Evolutionary conservation across 2,888 invertebrate genomes (phyloP), one percentile per base, ranked within the genome.

Genomic region (Stegophylla sp.): DNA sequence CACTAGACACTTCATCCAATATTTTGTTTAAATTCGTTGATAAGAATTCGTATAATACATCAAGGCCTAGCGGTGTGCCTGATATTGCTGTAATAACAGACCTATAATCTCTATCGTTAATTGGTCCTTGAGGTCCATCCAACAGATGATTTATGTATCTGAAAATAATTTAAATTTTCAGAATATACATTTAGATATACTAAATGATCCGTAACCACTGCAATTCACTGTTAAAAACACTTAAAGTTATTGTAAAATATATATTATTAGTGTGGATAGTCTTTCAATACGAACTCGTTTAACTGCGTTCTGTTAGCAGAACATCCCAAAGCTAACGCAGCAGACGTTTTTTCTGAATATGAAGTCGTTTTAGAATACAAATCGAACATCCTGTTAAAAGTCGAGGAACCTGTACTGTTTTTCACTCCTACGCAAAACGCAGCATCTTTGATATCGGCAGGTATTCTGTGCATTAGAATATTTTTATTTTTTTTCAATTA

Each of bases 401-500:
- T 51, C 0, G 3, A 1, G 1, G 56, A 0, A 17, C n/a, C 75
- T 7, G 20, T 43, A n/a, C 73, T 72, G 34, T 71, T 26, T 20
- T 51, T 72, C 15, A 83, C 45, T 7, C 75, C 82, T 0, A 66
- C 69, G 66, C 83, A 83, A 20, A 82, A 82, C 1, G 83, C 83
- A 0, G 83, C 77, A 28, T 74, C 82, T 26, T 83, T 82, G n/a
- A 83, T 61, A 20, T 83, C 82, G 9, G 81, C 82, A n/a, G 82
- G 71, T 45, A 83, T 82, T 34, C 83, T 83, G n/a, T n/a, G n/a
- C n/a, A n/a, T n/a, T n/a, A 51, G 4, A 15, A 13, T 20, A 72
- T 15, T 34, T 17, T 28, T 12, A 20, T 1, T 3, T 10, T 10
- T 10, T 1, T 17, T 53, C 7, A 7, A n/a, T n/a, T n/a, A 13